A percentile compares a stretch with the other conserved stretches of the same genome.
phyloP scores from a whole-genome alignment of 2,888 invertebrate genomes.

The Leptarthrus brevirostris region DNA sequence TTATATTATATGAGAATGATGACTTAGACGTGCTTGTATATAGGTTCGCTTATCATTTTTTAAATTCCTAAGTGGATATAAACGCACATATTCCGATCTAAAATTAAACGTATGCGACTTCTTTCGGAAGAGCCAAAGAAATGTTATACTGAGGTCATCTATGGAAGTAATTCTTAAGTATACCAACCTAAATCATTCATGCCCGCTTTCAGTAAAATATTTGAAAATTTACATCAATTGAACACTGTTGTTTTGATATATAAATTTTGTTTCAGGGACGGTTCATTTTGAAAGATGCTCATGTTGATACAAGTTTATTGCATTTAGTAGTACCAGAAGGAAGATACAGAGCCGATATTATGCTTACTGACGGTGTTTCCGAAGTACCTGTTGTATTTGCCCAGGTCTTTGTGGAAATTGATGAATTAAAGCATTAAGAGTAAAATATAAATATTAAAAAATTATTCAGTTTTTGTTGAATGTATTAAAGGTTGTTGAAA shows the following conservation, averaged over 20 bases:
- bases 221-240: neutral
- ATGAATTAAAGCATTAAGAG: neutral
- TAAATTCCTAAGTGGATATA: neutral
- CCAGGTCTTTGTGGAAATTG: neutral
- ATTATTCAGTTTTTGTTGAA: too few species aligned
- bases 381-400: neutral
- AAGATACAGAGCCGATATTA: neutral
- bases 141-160: neutral
- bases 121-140: neutral
- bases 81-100: neutral
- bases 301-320: neutral
- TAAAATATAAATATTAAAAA: too few species aligned
- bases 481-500: too few species aligned
- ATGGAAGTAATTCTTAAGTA: neutral
- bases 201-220: neutral
- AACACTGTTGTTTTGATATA: neutral
- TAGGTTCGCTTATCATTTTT: neutral
- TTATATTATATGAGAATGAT: neutral
- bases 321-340: neutral
- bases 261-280: neutral
- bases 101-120: neutral
- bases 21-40: neutral
- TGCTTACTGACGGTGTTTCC: neutral
- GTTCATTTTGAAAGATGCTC: neutral
- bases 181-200: conserved; percentile 8